These are phyloP conservation scores for Eira barbara DNA, from an alignment of 2,113 vertebrate genomes.

Conservation along the genomic window DNA sequence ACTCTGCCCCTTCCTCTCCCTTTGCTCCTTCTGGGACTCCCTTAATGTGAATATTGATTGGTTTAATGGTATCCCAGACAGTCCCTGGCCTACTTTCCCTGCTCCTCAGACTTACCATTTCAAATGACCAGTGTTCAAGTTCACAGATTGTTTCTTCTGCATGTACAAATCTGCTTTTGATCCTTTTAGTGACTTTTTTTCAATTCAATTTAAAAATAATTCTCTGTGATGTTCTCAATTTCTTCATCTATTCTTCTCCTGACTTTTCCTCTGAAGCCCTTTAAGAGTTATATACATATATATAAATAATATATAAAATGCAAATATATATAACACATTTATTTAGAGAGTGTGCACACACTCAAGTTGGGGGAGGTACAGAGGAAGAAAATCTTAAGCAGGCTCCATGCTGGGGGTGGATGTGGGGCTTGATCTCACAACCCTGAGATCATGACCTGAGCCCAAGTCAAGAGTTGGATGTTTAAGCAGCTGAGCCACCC, in stretches of 20 bases:
- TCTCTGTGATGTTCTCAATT: background rate
- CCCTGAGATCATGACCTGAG: background rate
- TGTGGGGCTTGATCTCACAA: background rate
- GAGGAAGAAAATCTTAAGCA: background rate
- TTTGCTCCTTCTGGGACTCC: background rate
- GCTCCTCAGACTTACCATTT: background rate
- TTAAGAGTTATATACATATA: background rate
- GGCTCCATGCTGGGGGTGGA: background rate
- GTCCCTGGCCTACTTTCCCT: too few relatives aligned
- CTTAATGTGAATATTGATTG: background rate
- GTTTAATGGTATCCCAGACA: background rate
- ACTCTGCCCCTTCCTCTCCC: background rate
- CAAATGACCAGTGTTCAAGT: background rate
- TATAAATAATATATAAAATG: too few relatives aligned
- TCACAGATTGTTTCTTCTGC: background rate
- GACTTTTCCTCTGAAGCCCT: background rate
- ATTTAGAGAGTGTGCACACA: background rate
- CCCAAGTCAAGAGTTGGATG: background rate
- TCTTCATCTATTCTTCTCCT: background rate
- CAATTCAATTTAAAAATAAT: background rate
- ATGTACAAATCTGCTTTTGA: background rate
- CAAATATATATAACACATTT: too few relatives aligned
- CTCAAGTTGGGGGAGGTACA: background rate
- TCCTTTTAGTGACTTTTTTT: background rate
- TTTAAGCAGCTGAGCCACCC: background rate